Base-by-base conservation (phyloP, 2,797 vertebrate genomes). In the Thalassophryne amazonica region DNA sequence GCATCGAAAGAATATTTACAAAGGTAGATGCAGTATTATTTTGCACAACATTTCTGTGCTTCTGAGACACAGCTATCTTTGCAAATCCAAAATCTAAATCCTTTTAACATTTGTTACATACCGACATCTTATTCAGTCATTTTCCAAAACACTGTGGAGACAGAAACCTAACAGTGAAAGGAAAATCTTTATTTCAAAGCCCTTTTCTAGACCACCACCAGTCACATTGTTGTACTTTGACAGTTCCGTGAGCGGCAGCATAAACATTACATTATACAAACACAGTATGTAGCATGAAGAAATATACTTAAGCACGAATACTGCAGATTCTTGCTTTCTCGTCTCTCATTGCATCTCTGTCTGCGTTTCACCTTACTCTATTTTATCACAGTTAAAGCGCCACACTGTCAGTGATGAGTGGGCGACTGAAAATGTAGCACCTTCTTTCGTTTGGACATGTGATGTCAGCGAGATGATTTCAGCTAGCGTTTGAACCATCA, bases 341-440 rank as follows among this genome's bases (percentile, higher is more conserved):
- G 32, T 60, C 41, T 54, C 28, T 47, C 42, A 64, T 23, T 47
- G 30, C 14, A n/a, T 49, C 37, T 55, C 28, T 53, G 4, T 48
- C 48, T 60, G 35, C 49, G 60, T 69, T 35, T n/a, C n/a, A 29
- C 60, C 37, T 22, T 43, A 16, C 69, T 53, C 58, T 79, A 75
- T 82, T 83, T 85, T 83, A 43, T 67, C 78, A 43, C 42, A 42
- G 23, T 28, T 27, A 61, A 56, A 66, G 32, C 49, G 60, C 37
- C 70, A 59, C 62, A 31, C 36, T 17, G 49, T 61, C 15, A 1
- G 41, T 41, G n/a, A 49, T 70, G 53, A 48, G 52, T 58, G 64
- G 20, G 12, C 46, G 80, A 60, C 67, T 70, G 76, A 72, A 75
- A 76, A 71, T 71, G 55, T 69, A 75, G 43, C 58, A 54, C 45